Evolutionary conservation across 2,888 invertebrate genomes (phyloP).

Genomic region (Azorinus chamasolen): DNA sequence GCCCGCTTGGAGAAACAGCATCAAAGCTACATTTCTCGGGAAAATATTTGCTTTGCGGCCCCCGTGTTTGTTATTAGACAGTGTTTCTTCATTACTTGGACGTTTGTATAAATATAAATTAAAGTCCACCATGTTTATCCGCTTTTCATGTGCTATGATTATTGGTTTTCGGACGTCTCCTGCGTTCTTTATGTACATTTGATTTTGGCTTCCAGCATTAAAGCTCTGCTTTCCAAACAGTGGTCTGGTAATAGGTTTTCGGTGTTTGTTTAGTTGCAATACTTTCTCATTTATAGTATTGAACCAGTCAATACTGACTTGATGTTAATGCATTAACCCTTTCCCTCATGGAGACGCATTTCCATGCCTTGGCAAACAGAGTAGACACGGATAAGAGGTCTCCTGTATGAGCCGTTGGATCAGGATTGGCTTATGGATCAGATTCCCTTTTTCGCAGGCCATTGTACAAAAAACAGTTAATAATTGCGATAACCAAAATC

Average conservation of each 20-base stretch:
- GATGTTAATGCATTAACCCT: too few species aligned
- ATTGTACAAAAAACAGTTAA: too few species aligned
- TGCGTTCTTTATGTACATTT: not conserved
- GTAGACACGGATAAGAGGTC: too few species aligned
- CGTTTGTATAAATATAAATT: slow-evolving; percentile 68
- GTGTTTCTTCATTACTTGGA: slow-evolving; percentile 63
- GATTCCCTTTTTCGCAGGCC: too few species aligned
- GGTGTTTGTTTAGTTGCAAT: too few species aligned
- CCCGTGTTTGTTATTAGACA: slow-evolving; percentile 63
- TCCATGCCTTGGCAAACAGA: too few species aligned
- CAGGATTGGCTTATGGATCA: too few species aligned
- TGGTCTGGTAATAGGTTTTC: not conserved
- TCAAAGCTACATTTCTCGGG: slow-evolving; percentile 20
- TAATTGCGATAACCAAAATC: too few species aligned
- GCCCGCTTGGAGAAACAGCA: slow-evolving; percentile 8
- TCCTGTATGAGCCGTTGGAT: too few species aligned
- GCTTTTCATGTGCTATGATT: slow-evolving; percentile 59
- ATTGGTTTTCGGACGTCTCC: slow-evolving; percentile 28
- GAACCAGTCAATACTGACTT: too few species aligned
- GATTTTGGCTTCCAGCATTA: slow-evolving; percentile 5
- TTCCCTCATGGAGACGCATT: too few species aligned
- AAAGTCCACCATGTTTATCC: slow-evolving; percentile 63
- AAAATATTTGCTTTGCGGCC: slow-evolving; percentile 63
- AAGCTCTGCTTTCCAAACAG: not conserved
- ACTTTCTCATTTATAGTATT: too few species aligned